Conservation (phyloP, 2,797 vertebrate genomes). For the Sebastes glaucus region DNA sequence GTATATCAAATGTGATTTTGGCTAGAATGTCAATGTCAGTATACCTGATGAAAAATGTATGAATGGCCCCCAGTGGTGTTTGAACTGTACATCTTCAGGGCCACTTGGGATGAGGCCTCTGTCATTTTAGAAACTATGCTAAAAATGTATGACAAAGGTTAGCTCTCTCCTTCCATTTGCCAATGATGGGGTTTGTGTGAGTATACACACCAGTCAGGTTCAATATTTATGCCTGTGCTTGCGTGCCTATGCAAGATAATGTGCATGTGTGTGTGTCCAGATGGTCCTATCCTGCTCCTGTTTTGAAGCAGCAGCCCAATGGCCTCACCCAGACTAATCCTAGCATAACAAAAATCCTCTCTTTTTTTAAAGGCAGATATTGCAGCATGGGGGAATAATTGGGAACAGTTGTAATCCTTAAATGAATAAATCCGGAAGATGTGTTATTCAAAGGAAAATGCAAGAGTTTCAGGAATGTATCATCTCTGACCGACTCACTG, state of each 20-base stretch:
- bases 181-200: not conserved
- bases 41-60: constrained; percentile 10
- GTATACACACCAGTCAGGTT: not conserved
- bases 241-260: not conserved
- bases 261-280: constrained; percentile 12
- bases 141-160: constrained; percentile 1
- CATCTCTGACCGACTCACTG: constrained; percentile 2
- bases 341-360: constrained; percentile 21
- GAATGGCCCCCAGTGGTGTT: not conserved
- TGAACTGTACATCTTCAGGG: not conserved
- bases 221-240: not conserved
- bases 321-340: constrained; percentile 35
- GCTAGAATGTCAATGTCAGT: not conserved
- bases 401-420: constrained; percentile 44
- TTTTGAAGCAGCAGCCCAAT: constrained; percentile 25
- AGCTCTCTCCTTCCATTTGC: not conserved
- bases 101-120: constrained; percentile 4
- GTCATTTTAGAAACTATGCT: constrained; percentile 10
- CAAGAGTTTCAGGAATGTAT: constrained; percentile 10
- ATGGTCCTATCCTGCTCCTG: constrained; percentile 8
- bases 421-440: constrained; percentile 49
- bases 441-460: constrained; percentile 28
- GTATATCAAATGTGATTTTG: constrained; percentile 13
- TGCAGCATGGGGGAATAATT: constrained; percentile 34
- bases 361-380: constrained; percentile 24